phyloP scores from a whole-genome alignment of 2,113 vertebrate genomes.

The Chaenogobius annularis region DNA sequence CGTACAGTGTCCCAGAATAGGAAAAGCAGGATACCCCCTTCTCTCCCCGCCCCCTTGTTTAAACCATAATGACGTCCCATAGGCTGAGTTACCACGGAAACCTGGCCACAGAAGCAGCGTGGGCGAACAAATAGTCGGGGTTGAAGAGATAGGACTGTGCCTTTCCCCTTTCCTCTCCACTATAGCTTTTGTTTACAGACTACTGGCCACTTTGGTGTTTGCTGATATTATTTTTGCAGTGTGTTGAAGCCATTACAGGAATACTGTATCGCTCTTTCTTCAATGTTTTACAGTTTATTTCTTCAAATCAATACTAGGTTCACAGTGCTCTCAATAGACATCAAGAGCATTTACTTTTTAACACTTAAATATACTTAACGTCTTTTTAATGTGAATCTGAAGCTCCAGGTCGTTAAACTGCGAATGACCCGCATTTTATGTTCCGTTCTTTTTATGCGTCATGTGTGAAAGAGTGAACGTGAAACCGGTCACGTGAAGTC shows the following conservation, averaged over 20 bases:
- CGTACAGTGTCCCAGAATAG: neutral
- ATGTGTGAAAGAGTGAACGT: no score
- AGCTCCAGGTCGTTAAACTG: no score
- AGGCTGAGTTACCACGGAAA: constrained; percentile 65
- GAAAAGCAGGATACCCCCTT: constrained; percentile 31
- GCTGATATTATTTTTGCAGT: neutral
- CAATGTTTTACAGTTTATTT: neutral
- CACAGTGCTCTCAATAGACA: no score
- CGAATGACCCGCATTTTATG: no score
- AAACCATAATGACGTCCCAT: constrained; percentile 56
- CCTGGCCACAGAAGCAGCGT: constrained; percentile 66
- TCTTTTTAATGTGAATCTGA: no score
- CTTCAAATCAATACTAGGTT: no score
- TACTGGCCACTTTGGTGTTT: neutral
- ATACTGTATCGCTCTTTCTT: neutral
- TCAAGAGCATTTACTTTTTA: no score
- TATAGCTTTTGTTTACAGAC: constrained; percentile 4
- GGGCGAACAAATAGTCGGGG: constrained; percentile 58
- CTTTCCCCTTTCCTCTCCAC: neutral
- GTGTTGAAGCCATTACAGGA: neutral
- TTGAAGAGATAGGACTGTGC: constrained; percentile 44
- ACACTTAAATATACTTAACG: no score
- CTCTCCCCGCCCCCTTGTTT: constrained; percentile 38
- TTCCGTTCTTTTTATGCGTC: no score
- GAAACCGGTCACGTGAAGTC: no score